Evolutionary conservation across 2,888 invertebrate genomes (phyloP), one percentile per base, ranked within the genome.

Genomic region (Drosophila ustulata): DNA sequence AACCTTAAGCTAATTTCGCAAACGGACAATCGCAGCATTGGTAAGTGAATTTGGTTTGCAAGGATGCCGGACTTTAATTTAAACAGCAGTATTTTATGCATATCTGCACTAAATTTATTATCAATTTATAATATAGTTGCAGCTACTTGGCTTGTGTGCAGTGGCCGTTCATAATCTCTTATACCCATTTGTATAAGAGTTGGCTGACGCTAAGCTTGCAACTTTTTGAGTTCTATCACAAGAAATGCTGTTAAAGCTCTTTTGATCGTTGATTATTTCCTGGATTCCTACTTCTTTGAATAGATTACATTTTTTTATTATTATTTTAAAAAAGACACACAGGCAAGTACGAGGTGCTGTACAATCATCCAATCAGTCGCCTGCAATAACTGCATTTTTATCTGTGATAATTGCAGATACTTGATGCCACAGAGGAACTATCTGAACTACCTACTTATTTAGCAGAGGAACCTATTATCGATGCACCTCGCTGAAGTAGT

Each of bases 1-100:
- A 43, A 55, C 43, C 55, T 32, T 34, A 56, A 46, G 56, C 46
- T 25, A 46, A 46, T 56, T 56, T 46, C 26, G 32, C 34, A 46
- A 46, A 39, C 46, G 37, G n/a, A 51, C 18, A 32, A 51, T 34
- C 45, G 11, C 37, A 37, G 34, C 49, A 25, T 9, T 9, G 26
- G 34, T 46, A 46, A 56, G 45, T 56, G 46, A 46, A 46, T 34
- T 18, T 18, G 2, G 26, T 13, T 32, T 11, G 45, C 13, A 46
- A 46, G 56, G 56, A 46, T 56, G 46, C 26, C 11, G 9, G 56
- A 43, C 43, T 45, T 32, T 56, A 7, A 2, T 46, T 5, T 45
- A 8, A 4, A 8, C 8, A 18, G 11, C 9, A 43, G 1, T 25
- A 45, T 45, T 18, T 13, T 25, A 0, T 45, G 23, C 25, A 45